Evolutionary conservation across 2,797 vertebrate genomes (phyloP).

Genomic region (Chiloscyllium punctatum): DNA sequence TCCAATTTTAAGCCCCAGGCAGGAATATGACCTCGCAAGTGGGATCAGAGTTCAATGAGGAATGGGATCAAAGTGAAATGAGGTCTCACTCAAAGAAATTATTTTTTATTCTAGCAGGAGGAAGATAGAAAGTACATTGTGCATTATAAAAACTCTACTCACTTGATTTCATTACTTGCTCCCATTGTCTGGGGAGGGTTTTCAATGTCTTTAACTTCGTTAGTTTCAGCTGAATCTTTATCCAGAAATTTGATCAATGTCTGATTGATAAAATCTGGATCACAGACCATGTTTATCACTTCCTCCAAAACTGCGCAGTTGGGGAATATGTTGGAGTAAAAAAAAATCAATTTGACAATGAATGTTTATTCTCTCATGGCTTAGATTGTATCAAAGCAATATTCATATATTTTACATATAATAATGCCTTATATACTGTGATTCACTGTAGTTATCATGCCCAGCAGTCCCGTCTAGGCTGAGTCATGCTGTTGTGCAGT

Average conservation of each 20-base stretch:
- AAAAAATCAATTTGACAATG: background rate
- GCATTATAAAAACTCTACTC: background rate
- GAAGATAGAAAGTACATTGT: background rate
- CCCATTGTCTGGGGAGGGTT: background rate
- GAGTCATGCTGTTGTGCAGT: background rate
- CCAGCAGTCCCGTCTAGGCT: background rate
- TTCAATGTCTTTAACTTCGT: background rate
- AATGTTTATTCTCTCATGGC: background rate
- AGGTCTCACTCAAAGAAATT: background rate
- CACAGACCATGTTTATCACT: constrained; percentile 60
- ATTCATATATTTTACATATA: background rate
- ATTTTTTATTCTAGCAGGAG: background rate
- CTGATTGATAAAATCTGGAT: constrained; percentile 68
- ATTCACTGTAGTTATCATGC: too few relatives aligned
- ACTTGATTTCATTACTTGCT: background rate
- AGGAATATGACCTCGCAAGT: too few relatives aligned
- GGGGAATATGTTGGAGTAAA: too few relatives aligned
- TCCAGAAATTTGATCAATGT: constrained; percentile 62
- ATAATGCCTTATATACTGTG: background rate
- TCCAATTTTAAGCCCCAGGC: background rate
- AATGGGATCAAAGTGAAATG: too few relatives aligned
- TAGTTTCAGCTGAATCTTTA: background rate
- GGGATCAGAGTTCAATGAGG: background rate
- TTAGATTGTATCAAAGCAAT: background rate
- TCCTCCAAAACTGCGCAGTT: constrained; percentile 51